These are phyloP conservation scores for Cheilosia vernalis DNA, from an alignment of 2,888 invertebrate species.

Conservation along the genomic window DNA sequence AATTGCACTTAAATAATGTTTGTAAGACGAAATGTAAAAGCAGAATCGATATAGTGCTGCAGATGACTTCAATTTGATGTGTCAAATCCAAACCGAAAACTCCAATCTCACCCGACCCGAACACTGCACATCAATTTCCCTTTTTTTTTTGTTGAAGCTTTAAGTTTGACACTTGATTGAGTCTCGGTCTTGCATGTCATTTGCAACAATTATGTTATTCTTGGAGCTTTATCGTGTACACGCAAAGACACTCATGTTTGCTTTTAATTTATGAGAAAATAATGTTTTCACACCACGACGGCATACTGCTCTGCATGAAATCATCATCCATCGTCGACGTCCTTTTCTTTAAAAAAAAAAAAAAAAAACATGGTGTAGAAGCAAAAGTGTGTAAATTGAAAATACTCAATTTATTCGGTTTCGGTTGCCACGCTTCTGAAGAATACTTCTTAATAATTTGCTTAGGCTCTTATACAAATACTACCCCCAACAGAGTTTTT, in stretches of 20 bases:
- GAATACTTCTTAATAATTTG: no score
- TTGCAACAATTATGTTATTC: slow-evolving; percentile 3
- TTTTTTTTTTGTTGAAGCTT: not conserved
- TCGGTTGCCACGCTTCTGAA: not conserved
- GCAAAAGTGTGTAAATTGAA: slow-evolving; percentile 6
- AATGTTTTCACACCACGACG: slow-evolving; percentile 8
- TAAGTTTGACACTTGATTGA: not conserved
- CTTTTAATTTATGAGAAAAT: slow-evolving; percentile 29
- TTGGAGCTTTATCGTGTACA: not conserved
- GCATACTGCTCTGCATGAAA: not conserved
- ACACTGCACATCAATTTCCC: not conserved
- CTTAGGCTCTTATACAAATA: no score
- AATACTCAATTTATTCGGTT: slow-evolving; percentile 28
- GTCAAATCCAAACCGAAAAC: no score
- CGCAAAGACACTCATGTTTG: slow-evolving; percentile 10
- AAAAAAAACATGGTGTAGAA: not conserved
- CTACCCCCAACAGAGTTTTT: no score
- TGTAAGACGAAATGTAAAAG: no score
- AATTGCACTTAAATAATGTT: no score
- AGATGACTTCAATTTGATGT: no score
- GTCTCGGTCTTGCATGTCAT: not conserved
- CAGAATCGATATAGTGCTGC: no score
- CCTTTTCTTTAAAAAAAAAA: not conserved
- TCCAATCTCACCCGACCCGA: no score
- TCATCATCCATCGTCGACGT: not conserved